Evolutionary conservation across 2,113 vertebrate genomes (phyloP), one percentile per base, ranked within the genome.

Genomic region (Diglossa brunneiventris): DNA sequence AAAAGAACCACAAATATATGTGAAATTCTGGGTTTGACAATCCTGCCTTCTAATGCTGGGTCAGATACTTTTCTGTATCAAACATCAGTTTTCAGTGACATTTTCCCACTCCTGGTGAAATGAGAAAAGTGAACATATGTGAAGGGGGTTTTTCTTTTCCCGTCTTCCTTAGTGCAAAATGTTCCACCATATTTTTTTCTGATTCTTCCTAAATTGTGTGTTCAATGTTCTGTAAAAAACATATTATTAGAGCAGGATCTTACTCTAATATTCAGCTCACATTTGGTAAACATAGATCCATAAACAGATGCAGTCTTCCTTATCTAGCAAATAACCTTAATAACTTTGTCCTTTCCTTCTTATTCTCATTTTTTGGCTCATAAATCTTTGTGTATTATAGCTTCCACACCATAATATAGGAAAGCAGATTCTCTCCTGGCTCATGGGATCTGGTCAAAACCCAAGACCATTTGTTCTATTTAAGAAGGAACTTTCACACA

Each of bases 131-230:
- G 20, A 87, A 35, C 0, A 0, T 37, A 47, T 23, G 20, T 46
- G 9, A 72, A 75, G 31, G 28, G 7, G 2, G 28, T 8, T 5
- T 55, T 75, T 42, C 28, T 55, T 87, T 35, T 67, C 19, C 59
- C 2, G 0, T 53, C 33, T 68, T 84, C 22, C 5, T 55, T 53
- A 39, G 3, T 20, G 8, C 2, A 39, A 3, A 20, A 31, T 41
- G 3, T 61, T 73, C 11, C 35, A 15, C 8, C 4, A 14, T 44
- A n/a, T 76, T 82, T 59, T 63, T 9, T 70, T 78, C 27, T 82
- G 15, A 28, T 63, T 72, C 1, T 1, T 85, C 33, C 5, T 67
- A 42, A 58, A 3, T 30, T 2, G 0, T 37, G 5, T 26, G 33
- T 78, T 73, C 31, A 58, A 0, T n/a, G 4, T 63, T 41, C 24